phyloP scores from a whole-genome alignment of 2,888 invertebrate species.

The Eilema depressum region DNA sequence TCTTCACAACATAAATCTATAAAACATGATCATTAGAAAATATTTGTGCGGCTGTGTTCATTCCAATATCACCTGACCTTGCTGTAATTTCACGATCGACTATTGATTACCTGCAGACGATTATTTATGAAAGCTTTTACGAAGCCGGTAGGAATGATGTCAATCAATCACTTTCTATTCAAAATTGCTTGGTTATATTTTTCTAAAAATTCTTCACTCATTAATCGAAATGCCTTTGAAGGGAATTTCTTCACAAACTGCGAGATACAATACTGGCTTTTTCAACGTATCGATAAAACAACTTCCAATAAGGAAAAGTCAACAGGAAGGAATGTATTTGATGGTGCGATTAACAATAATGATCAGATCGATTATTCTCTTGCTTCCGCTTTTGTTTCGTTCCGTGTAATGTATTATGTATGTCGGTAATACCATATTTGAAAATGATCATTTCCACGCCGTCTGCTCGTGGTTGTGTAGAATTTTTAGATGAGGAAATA shows the following conservation, averaged over 20 bases:
- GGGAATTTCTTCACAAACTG: slow-evolving; percentile 27
- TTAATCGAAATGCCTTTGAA: slow-evolving; percentile 18
- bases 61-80: not conserved
- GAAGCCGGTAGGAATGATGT: not conserved
- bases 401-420: slow-evolving; percentile 40
- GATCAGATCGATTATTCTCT: slow-evolving; percentile 54
- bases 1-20: too few species aligned
- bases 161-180: slow-evolving; percentile 16
- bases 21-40: not conserved
- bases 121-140: slow-evolving; percentile 11
- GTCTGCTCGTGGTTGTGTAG: slow-evolving; percentile 19
- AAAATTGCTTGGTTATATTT: slow-evolving; percentile 8
- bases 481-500: slow-evolving; percentile 19
- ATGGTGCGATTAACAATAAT: slow-evolving; percentile 52
- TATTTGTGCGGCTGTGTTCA: not conserved
- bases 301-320: slow-evolving; percentile 48
- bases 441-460: slow-evolving; percentile 32
- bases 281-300: slow-evolving; percentile 37
- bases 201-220: slow-evolving; percentile 5
- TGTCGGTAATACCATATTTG: slow-evolving; percentile 39
- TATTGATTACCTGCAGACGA: slow-evolving; percentile 7
- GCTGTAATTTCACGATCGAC: not conserved
- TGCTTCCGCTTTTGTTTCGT: slow-evolving; percentile 34
- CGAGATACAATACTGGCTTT: slow-evolving; percentile 36
- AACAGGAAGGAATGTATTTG: slow-evolving; percentile 47